Conservation (phyloP, 2,113 vertebrate genomes). For the crab-eating macaque (Macaca fascicularis) region DNA sequence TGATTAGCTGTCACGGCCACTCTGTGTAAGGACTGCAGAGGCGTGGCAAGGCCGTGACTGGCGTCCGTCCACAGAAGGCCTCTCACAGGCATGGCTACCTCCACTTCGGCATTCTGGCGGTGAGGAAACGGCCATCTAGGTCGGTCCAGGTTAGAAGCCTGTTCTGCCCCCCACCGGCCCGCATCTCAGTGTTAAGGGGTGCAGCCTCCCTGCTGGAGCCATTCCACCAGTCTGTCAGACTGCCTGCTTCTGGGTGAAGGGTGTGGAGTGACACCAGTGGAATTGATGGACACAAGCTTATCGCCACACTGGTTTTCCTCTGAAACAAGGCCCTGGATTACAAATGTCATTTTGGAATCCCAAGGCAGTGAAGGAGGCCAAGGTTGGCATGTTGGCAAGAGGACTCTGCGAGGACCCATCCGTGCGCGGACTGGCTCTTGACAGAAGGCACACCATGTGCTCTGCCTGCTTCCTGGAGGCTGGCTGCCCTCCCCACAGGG, state of each 20-base stretch:
- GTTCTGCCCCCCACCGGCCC: background rate
- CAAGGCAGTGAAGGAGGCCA: background rate
- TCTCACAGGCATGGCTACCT: no score
- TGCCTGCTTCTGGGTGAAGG: background rate
- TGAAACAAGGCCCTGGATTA: background rate
- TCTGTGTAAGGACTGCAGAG: no score
- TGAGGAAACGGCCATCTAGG: fast-evolving
- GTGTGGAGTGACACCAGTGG: background rate
- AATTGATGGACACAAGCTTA: no score
- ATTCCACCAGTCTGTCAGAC: no score
- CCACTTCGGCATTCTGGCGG: background rate
- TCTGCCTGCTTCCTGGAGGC: background rate
- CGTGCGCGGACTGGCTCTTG: background rate
- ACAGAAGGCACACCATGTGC: background rate
- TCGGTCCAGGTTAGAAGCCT: no score
- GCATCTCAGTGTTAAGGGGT: fast-evolving
- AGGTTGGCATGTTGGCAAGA: background rate
- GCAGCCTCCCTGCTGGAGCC: background rate
- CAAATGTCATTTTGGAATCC: no score
- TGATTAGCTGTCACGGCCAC: background rate
- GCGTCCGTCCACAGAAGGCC: no score
- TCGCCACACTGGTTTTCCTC: no score
- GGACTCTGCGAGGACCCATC: background rate
- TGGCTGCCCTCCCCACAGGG: background rate
- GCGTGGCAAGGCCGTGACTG: no score